These are phyloP conservation scores for Lampris megalopsis DNA, from an alignment of 2,113 vertebrate genomes.

Conservation along the genomic window DNA sequence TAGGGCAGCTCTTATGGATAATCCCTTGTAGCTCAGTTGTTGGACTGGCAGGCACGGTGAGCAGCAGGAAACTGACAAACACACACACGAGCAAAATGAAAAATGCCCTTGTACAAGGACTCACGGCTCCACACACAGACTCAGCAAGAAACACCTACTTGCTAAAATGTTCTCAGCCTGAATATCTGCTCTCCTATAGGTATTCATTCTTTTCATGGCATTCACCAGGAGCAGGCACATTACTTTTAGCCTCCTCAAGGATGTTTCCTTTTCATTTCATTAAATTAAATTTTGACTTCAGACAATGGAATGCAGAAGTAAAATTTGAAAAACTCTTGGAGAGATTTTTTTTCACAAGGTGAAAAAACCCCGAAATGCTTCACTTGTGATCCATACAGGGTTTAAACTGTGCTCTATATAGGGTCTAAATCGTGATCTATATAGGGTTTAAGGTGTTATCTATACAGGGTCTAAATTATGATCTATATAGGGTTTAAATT, in stretches of 20 bases:
- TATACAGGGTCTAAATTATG: too few species aligned
- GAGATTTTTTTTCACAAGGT: constrained; percentile 29
- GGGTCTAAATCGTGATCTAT: too few species aligned
- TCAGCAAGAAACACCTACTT: constrained; percentile 47
- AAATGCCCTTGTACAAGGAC: constrained; percentile 69
- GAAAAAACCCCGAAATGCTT: neutral
- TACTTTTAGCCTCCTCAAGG: neutral
- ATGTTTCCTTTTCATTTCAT: constrained; percentile 51
- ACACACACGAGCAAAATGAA: constrained; percentile 49
- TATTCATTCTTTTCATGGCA: constrained; percentile 11
- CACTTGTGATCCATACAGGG: too few species aligned
- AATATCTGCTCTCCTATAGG: constrained; percentile 18
- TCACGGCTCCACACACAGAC: constrained; percentile 35
- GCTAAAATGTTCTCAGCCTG: constrained; percentile 43
- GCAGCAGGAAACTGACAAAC: constrained; percentile 23
- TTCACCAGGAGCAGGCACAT: neutral
- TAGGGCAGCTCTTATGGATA: constrained; percentile 45
- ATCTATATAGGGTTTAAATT: too few species aligned
- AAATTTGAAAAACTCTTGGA: constrained; percentile 23
- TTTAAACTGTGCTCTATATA: too few species aligned
- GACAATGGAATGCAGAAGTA: constrained; percentile 17
- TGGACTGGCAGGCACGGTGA: constrained; percentile 60
- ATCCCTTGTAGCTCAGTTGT: constrained; percentile 66
- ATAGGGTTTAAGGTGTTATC: too few species aligned
- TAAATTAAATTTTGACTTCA: constrained; percentile 46